phyloP scores from a whole-genome alignment of 2,888 invertebrate species.

The Sesia bembeciformis region DNA sequence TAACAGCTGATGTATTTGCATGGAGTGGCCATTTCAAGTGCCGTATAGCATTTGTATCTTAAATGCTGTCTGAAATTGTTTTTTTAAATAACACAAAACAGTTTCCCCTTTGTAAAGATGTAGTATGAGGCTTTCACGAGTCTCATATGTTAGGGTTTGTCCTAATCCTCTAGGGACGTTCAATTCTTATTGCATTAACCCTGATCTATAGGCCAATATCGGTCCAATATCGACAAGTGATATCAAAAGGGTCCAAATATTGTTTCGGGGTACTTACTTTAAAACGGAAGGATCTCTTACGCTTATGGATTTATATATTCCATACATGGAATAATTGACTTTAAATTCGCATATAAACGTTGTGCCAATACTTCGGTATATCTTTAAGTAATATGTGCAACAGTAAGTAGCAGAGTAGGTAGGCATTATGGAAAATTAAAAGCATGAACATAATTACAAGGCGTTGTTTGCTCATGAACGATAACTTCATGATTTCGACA shows the following conservation, averaged over 20 bases:
- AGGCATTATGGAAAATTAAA: background rate
- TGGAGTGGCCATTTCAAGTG: background rate
- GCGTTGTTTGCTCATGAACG: background rate
- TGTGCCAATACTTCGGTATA: slow-evolving; percentile 5
- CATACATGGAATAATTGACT: background rate
- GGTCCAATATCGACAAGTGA: slow-evolving; percentile 44
- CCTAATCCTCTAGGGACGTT: slow-evolving; percentile 62
- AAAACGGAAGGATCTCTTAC: slow-evolving; percentile 1
- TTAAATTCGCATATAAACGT: background rate
- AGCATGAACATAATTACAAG: background rate
- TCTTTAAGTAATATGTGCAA: background rate
- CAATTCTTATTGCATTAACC: slow-evolving; percentile 65
- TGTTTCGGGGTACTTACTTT: slow-evolving; percentile 20
- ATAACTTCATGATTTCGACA: slow-evolving; percentile 23
- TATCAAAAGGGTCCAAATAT: slow-evolving; percentile 41
- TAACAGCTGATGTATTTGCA: slow-evolving; percentile 31
- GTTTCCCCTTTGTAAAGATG: slow-evolving; percentile 44
- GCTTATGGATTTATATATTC: background rate
- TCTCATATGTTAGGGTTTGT: slow-evolving; percentile 69
- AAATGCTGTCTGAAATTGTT: slow-evolving; percentile 47
- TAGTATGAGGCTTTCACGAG: slow-evolving; percentile 55
- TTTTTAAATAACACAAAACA: slow-evolving; percentile 48
- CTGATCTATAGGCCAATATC: slow-evolving; percentile 64
- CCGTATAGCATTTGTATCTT: background rate
- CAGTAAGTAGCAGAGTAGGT: background rate